phyloP scores from a whole-genome alignment of 2,797 vertebrate species.

The Gila robusta region DNA sequence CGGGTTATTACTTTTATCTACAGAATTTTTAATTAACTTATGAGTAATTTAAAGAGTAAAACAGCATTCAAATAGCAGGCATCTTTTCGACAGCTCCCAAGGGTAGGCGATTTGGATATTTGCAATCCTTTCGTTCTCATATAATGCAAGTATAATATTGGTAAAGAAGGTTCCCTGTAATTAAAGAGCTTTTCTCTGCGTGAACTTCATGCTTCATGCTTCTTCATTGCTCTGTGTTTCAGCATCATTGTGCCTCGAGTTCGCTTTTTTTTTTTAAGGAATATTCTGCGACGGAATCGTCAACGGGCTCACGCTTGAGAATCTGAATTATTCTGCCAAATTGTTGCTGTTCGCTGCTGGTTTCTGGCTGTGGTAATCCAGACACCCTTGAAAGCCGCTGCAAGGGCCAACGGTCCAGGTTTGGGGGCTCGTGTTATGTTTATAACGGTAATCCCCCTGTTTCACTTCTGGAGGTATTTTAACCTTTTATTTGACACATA shows the following conservation, averaged over 20 bases:
- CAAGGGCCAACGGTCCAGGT: constrained; percentile 52
- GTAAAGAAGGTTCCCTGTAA: background rate
- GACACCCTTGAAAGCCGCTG: constrained; percentile 45
- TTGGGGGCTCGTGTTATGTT: constrained; percentile 40
- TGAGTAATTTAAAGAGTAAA: constrained; percentile 31
- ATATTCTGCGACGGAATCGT: background rate
- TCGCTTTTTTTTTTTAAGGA: background rate
- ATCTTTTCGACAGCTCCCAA: background rate
- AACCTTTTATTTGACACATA: constrained; percentile 68
- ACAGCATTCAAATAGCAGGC: background rate
- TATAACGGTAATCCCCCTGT: constrained; percentile 55
- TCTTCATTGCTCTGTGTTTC: background rate
- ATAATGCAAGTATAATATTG: background rate
- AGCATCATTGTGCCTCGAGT: background rate
- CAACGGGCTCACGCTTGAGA: background rate
- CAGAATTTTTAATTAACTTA: constrained; percentile 31
- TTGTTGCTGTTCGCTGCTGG: constrained; percentile 22
- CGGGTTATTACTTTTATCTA: constrained; percentile 1
- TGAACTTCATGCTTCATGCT: background rate
- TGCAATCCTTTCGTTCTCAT: background rate
- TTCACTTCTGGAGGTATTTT: constrained; percentile 65
- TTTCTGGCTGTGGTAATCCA: constrained; percentile 53
- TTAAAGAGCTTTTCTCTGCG: background rate
- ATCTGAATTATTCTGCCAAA: constrained; percentile 60
- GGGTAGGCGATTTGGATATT: background rate